phyloP scores from a whole-genome alignment of 2,888 invertebrate species.

The Chrysotoxum bicinctum region DNA sequence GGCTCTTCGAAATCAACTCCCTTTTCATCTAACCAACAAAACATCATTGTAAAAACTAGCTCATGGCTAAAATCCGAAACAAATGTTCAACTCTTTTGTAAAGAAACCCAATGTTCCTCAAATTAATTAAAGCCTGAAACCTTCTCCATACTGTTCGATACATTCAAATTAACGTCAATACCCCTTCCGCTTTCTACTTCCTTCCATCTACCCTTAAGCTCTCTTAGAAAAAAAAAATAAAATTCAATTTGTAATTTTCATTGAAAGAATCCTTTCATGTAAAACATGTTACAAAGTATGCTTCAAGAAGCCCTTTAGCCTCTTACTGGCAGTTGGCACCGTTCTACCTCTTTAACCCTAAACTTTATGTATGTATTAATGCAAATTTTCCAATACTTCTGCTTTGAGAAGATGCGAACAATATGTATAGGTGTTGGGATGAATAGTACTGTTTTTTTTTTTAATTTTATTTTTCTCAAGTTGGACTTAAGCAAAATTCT shows the following conservation, averaged over 20 bases:
- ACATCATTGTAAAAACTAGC: not conserved
- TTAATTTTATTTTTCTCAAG: not conserved
- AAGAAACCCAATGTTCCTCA: not conserved
- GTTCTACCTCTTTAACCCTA: constrained; percentile 12
- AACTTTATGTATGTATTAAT: not conserved
- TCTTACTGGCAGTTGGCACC: constrained; percentile 19
- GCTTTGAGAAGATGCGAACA: not conserved
- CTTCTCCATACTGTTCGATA: not conserved
- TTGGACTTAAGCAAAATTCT: not conserved
- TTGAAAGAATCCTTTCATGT: constrained; percentile 6
- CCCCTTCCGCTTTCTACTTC: not conserved
- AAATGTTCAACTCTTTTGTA: not conserved
- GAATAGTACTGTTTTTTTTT: not conserved
- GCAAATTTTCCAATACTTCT: constrained; percentile 16
- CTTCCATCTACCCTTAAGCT: not conserved
- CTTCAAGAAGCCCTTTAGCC: not conserved
- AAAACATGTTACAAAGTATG: constrained; percentile 17
- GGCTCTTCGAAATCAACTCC: not conserved
- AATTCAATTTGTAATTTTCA: constrained; percentile 28
- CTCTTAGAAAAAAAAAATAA: not conserved
- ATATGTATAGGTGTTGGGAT: not conserved
- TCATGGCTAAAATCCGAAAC: constrained; percentile 1
- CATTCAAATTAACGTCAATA: constrained; percentile 2
- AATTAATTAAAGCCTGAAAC: constrained; percentile 3
- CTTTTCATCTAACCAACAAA: not conserved